Conservation (phyloP, 2,888 invertebrate genomes). For the Dynastes tityus region DNA sequence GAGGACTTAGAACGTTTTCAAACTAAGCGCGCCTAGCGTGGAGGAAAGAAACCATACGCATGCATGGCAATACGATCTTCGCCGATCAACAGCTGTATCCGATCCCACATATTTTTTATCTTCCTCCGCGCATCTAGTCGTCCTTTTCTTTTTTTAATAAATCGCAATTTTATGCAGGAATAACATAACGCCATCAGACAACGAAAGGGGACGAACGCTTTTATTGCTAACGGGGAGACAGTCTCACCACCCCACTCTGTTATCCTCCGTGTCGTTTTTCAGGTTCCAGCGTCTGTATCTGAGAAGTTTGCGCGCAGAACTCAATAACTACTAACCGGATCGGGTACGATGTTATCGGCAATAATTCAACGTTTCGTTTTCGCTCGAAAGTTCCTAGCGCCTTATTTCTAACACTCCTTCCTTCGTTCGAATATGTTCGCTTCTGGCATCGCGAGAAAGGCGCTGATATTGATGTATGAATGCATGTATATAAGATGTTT, state of each 20-base stretch:
- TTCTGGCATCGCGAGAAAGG: not conserved
- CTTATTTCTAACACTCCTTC: not conserved
- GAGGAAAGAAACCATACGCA: not conserved
- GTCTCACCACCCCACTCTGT: not conserved
- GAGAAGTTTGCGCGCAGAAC: not conserved
- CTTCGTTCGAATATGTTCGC: not conserved
- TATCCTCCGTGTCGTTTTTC: not conserved
- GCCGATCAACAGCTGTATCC: constrained; percentile 4
- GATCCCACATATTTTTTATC: constrained; percentile 3
- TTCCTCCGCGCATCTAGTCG: not conserved
- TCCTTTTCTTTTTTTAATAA: constrained; percentile 3
- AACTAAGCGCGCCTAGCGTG: too few relatives aligned
- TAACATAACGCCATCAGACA: not conserved
- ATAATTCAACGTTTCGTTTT: constrained; percentile 32
- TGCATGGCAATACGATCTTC: constrained; percentile 6
- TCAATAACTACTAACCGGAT: constrained; percentile 7
- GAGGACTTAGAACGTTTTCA: too few relatives aligned
- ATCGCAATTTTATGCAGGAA: constrained; percentile 18
- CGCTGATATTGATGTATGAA: too few relatives aligned
- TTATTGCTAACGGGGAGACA: not conserved
- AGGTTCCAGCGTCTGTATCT: too few relatives aligned
- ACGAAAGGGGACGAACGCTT: not conserved
- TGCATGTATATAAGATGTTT: too few relatives aligned
- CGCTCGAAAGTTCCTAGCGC: not conserved
- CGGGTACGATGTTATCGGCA: not conserved